These are phyloP conservation scores for Drosophila littoralis DNA, from an alignment of 1,140 invertebrate species.

Conservation along the genomic window DNA sequence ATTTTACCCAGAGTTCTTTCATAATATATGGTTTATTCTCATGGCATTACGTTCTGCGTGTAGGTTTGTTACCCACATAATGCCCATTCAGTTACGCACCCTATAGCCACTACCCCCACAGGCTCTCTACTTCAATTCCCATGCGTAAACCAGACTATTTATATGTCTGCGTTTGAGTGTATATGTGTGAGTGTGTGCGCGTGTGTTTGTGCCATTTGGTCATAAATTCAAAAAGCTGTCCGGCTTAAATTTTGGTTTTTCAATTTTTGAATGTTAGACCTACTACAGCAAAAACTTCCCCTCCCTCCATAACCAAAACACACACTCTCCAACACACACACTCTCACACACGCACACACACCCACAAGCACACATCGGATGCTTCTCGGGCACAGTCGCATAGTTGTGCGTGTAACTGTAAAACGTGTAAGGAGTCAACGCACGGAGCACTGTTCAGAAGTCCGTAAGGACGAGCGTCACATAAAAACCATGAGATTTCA, in stretches of 20 bases:
- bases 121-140: slow-evolving; percentile 64
- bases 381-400: slow-evolving; percentile 28
- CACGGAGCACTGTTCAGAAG: slow-evolving; percentile 48
- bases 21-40: slow-evolving; percentile 73
- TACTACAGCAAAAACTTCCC: slow-evolving; percentile 21
- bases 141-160: slow-evolving; percentile 68
- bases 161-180: slow-evolving; percentile 18
- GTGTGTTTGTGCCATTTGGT: slow-evolving; percentile 69
- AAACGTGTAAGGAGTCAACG: slow-evolving; percentile 70
- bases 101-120: slow-evolving; percentile 36
- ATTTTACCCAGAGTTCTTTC: slow-evolving; percentile 43
- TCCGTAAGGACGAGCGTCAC: slow-evolving; percentile 42
- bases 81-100: slow-evolving; percentile 65
- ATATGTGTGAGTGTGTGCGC: slow-evolving; percentile 21
- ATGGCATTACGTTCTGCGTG: slow-evolving; percentile 62
- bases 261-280: slow-evolving; percentile 80
- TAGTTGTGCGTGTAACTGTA: slow-evolving; percentile 80
- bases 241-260: slow-evolving; percentile 82
- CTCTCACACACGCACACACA: neutral
- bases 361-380: neutral
- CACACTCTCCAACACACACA: neutral
- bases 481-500: slow-evolving; percentile 80
- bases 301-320: no score
- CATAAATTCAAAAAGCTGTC: slow-evolving; percentile 82
- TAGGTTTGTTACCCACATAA: slow-evolving; percentile 12